Conservation (phyloP, 2,888 invertebrate species). For the Cephus sareptanus region DNA sequence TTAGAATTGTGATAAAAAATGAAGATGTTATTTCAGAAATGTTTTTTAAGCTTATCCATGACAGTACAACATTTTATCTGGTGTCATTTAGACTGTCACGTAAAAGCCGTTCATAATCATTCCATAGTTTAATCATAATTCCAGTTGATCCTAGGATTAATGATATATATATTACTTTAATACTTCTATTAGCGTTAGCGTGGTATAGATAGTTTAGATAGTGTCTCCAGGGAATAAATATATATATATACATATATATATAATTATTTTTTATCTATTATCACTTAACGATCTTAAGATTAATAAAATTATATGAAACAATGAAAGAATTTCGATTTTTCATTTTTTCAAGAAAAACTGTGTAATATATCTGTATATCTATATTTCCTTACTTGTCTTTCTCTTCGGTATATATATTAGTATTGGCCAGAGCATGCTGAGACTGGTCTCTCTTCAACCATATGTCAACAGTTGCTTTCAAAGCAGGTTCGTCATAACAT, state of each 20-base stretch:
- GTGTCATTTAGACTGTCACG: neutral
- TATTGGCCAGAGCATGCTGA: conserved; percentile 48
- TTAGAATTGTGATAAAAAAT: neutral
- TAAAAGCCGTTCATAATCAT: neutral
- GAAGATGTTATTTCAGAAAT: neutral
- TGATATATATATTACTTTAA: neutral
- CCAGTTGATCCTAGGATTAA: neutral
- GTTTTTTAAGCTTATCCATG: neutral
- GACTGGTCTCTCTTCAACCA: conserved; percentile 57
- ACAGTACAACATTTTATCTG: neutral
- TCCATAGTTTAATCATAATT: neutral
- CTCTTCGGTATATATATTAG: neutral
- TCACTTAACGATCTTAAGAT: neutral
- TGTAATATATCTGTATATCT: conserved; percentile 38
- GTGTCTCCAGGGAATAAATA: neutral
- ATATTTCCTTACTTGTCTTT: neutral
- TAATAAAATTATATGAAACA: neutral
- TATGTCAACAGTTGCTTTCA: conserved; percentile 75
- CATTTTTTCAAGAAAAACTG: conserved; percentile 43
- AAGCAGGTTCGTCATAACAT: conserved; percentile 77
- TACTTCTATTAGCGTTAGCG: neutral
- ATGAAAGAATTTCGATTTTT: neutral
- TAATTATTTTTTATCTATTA: neutral
- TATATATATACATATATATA: too few relatives aligned
- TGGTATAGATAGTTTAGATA: neutral